phyloP scores from a whole-genome alignment of 1,140 invertebrate species.

The Semibalanus balanoides region DNA sequence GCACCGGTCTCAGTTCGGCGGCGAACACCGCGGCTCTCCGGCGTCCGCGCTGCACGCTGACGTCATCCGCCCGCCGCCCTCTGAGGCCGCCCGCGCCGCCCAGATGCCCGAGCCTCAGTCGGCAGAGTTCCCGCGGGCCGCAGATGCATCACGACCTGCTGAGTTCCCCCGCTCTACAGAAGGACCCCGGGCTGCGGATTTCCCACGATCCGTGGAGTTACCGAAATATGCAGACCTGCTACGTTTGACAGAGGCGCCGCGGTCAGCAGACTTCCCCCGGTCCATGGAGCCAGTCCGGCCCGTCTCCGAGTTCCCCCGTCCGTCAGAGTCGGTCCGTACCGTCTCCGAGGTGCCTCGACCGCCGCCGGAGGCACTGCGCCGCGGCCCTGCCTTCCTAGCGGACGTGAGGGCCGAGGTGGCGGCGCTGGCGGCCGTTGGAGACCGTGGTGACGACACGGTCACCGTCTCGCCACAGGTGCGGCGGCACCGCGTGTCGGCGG shows the following conservation, averaged over 20 bases:
- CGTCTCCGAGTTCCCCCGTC: no score
- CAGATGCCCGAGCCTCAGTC: no score
- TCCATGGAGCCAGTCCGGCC: no score
- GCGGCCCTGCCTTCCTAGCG: not conserved
- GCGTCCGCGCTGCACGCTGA: not conserved
- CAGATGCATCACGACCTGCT: no score
- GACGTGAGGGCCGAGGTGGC: not conserved
- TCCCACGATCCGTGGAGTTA: no score
- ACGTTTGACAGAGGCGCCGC: no score
- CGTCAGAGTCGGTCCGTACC: no score
- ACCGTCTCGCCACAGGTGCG: not conserved
- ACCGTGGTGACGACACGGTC: not conserved
- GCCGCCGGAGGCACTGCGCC: not conserved
- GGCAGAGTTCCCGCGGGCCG: no score
- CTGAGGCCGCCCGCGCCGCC: no score
- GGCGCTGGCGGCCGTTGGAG: not conserved
- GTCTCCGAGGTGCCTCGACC: not conserved
- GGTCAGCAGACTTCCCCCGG: no score
- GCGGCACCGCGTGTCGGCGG: not conserved
- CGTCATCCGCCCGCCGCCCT: not conserved
- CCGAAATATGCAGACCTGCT: no score
- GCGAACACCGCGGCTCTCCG: not conserved
- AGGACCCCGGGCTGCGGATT: no score
- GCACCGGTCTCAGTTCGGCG: not conserved
- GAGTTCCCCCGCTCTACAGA: not conserved